These are phyloP conservation scores for Larimichthys polyactis DNA, from an alignment of 2,113 vertebrate species.

Conservation along the genomic window DNA sequence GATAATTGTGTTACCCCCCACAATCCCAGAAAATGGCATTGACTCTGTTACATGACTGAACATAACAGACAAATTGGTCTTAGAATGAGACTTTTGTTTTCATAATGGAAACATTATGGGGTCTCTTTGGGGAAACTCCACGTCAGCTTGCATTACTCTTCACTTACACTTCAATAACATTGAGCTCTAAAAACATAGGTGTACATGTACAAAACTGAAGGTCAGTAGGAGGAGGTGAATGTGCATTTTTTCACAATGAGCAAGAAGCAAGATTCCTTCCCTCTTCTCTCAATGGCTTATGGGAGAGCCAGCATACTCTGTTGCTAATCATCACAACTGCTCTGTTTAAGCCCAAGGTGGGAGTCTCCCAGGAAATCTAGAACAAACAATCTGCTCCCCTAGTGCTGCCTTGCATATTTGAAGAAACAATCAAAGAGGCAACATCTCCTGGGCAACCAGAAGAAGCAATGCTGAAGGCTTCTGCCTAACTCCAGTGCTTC, in stretches of 20 bases:
- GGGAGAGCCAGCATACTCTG: conserved; percentile 69
- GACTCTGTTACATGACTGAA: conserved; percentile 54
- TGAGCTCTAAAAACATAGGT: conserved; percentile 27
- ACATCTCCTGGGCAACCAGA: conserved; percentile 75
- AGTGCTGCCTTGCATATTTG: conserved; percentile 79
- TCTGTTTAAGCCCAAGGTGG: conserved; percentile 84
- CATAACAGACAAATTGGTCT: conserved; percentile 48
- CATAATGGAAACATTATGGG: conserved; percentile 56
- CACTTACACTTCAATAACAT: conserved; percentile 38
- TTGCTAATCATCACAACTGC: conserved; percentile 83
- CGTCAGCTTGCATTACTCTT: conserved; percentile 46
- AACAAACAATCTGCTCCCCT: conserved; percentile 83
- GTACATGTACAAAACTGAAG: conserved; percentile 12
- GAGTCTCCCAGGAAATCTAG: conserved; percentile 84
- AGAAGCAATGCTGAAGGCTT: conserved; percentile 69
- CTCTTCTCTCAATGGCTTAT: conserved; percentile 57
- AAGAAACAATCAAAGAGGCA: conserved; percentile 83
- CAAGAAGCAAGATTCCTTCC: conserved; percentile 36
- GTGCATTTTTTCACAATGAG: conserved; percentile 11
- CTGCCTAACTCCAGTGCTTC: conserved; percentile 46
- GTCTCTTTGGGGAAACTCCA: conserved; percentile 36
- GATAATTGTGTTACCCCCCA: conserved; percentile 74
- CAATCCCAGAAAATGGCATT: conserved; percentile 62
- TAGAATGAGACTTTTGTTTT: conserved; percentile 57
- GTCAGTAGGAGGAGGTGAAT: background rate